A percentile compares a stretch with the other conserved stretches of the same genome.
These are phyloP conservation scores for Brevipalpus yothersi DNA, from an alignment of 1,140 invertebrate species.

Conservation along the genomic window DNA sequence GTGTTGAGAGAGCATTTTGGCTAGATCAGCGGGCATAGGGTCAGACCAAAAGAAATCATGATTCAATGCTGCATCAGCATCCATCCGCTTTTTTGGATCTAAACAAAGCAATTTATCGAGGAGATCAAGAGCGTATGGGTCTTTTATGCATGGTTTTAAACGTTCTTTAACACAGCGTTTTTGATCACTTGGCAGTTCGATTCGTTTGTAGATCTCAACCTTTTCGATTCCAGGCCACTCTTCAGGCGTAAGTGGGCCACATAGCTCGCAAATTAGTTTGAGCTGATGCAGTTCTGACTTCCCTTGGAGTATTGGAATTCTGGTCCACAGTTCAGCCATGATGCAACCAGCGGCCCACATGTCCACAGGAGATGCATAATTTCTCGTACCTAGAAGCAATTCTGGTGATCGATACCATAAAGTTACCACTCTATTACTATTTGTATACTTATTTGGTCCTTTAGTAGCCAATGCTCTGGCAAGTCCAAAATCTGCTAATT, in stretches of 20 bases:
- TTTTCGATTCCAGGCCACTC: conserved; percentile 78
- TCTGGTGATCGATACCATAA: conserved; percentile 91
- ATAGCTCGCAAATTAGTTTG: conserved; percentile 77
- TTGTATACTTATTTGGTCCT: conserved; percentile 38
- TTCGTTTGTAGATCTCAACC: conserved; percentile 69
- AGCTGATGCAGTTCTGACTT: conserved; percentile 88
- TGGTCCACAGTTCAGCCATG: conserved; percentile 87
- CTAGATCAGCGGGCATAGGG: conserved; percentile 74
- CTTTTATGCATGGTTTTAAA: conserved; percentile 71
- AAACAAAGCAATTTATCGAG: conserved; percentile 73
- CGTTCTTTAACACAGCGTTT: conserved; percentile 74
- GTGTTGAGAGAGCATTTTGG: conserved; percentile 76
- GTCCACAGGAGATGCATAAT: conserved; percentile 89
- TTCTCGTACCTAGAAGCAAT: conserved; percentile 62
- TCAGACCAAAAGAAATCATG: conserved; percentile 97
- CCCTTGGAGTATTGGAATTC: conserved; percentile 42
- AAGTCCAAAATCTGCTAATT: conserved; percentile 76
- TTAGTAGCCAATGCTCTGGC: conserved; percentile 54
- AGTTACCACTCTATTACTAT: conserved; percentile 67
- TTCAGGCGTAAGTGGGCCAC: conserved; percentile 67
- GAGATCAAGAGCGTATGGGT: conserved; percentile 71
- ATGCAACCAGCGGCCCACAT: conserved; percentile 86
- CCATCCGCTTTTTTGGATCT: conserved; percentile 68
- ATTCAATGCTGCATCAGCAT: conserved; percentile 77
- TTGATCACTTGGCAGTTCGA: conserved; percentile 70